Base-by-base conservation (phyloP, 23 tunicate genomes). In the Trididemnum nubilum region DNA sequence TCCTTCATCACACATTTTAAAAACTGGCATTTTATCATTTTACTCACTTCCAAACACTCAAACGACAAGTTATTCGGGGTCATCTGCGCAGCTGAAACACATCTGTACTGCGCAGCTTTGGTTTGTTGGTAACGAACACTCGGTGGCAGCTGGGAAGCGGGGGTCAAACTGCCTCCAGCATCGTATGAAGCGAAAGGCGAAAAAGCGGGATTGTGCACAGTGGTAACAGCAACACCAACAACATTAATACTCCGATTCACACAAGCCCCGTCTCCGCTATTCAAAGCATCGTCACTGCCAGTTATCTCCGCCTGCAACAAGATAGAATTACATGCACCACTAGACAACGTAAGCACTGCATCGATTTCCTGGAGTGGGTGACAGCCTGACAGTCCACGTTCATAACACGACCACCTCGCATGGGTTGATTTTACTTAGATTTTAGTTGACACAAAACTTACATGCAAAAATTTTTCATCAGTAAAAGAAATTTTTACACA, bases 151-250 rank as follows among this genome's bases (percentile, higher is more conserved):
- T 31, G 29, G 19, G 94, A 30, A 32, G 89, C 54, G 21, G 72
- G 79, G 24, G 80, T 73, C 15, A 51, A 61, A 2, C 70, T 74
- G 31, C 84, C 84, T 26, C 80, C 90, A 0, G 90, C 81, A 58
- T 91, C 97, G 60, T 91, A 91, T 25, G 90, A 76, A 21, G 97
- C 90, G 51, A 91, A 91, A 3, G 97, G 90, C 34, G 97, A 81
- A 67, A 85, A 91, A 54, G 75, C 83, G 18, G 97, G 97, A 77
- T 85, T 91, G 39, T 86, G 97, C 18, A 91, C 87, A 36, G 97
- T 85, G 21, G 86, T 36, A 25, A 91, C 33, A 19, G 86, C 97
- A 4, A 91, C 84, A 7, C 97, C 97, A 15, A 54, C 79, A 2
- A 91, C 33, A 38, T 64, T 85, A 9, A 91, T 21, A 49, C 64